Conservation (phyloP, 2,113 vertebrate species). For the Laticauda colubrina region DNA sequence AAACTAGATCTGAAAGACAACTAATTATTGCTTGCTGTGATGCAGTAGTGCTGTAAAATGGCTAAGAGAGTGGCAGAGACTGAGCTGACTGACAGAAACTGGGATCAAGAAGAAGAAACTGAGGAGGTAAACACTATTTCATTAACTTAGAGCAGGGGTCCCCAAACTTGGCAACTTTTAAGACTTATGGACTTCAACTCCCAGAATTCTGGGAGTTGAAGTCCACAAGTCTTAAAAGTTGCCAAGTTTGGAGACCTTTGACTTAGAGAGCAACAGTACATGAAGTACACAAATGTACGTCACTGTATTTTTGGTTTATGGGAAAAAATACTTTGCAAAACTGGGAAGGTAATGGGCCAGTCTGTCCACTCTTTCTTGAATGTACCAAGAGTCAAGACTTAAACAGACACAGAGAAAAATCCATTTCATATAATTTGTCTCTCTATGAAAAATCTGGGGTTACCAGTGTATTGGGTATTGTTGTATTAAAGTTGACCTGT, state of each 20-base stretch:
- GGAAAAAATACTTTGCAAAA: not conserved
- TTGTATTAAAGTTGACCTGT: not conserved
- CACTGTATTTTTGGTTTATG: not conserved
- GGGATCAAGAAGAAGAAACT: constrained; percentile 96
- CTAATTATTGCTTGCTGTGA: not conserved
- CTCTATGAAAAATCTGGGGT: not conserved
- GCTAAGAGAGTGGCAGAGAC: constrained; percentile 96
- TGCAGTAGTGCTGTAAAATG: constrained; percentile 73
- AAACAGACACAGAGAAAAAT: not conserved
- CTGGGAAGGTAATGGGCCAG: not conserved
- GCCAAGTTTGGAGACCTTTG: too few species aligned
- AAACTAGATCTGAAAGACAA: not conserved
- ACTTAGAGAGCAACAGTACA: not conserved
- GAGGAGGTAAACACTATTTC: constrained; percentile 80
- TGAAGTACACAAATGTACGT: not conserved
- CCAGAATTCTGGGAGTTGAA: too few species aligned
- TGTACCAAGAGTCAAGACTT: not conserved
- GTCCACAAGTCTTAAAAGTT: too few species aligned
- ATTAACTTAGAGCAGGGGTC: not conserved
- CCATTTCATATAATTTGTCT: not conserved
- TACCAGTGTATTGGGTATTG: not conserved
- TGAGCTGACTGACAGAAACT: constrained; percentile 94
- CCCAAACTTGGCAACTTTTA: too few species aligned
- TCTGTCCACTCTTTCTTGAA: not conserved
- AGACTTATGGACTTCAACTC: too few species aligned